Evolutionary conservation across 2,113 vertebrate genomes (phyloP).

Genomic region (Castor canadensis): DNA sequence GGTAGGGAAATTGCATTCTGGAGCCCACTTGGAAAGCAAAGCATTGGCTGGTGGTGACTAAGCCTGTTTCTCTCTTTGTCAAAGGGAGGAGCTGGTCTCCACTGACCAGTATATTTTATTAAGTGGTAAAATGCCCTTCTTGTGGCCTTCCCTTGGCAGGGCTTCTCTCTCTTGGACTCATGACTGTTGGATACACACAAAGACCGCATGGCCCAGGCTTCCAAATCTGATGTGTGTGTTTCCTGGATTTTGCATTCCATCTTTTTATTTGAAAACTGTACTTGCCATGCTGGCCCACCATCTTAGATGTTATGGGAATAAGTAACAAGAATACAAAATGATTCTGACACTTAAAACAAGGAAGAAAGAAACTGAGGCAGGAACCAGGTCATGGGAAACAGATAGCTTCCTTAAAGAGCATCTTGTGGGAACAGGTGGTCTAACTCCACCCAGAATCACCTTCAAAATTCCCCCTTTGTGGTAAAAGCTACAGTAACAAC

Average conservation of each 20-base stretch:
- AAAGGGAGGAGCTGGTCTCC: neutral
- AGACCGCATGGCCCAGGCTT: neutral
- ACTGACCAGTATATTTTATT: neutral
- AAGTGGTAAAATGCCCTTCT: neutral
- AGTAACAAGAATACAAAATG: neutral
- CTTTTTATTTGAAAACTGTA: neutral
- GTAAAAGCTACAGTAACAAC: too few relatives aligned
- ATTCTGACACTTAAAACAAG: neutral
- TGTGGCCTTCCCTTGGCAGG: neutral
- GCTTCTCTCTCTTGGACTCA: neutral
- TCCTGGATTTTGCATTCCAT: neutral
- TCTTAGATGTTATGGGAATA: neutral
- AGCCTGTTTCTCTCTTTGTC: neutral
- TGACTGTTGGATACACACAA: neutral
- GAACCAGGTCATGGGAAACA: too few relatives aligned
- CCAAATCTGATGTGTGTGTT: neutral
- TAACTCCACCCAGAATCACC: too few relatives aligned
- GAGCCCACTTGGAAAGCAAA: neutral
- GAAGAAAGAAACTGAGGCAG: neutral
- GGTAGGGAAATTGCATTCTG: slow-evolving; percentile 16
- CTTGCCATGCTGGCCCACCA: neutral
- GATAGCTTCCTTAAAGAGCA: too few relatives aligned
- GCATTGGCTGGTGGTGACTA: neutral
- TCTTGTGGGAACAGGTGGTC: too few relatives aligned
- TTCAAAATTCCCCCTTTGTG: too few relatives aligned